Evolutionary conservation across 2,888 invertebrate genomes (phyloP), one percentile per base, ranked within the genome.

Genomic region (Standfussiana lucernea): DNA sequence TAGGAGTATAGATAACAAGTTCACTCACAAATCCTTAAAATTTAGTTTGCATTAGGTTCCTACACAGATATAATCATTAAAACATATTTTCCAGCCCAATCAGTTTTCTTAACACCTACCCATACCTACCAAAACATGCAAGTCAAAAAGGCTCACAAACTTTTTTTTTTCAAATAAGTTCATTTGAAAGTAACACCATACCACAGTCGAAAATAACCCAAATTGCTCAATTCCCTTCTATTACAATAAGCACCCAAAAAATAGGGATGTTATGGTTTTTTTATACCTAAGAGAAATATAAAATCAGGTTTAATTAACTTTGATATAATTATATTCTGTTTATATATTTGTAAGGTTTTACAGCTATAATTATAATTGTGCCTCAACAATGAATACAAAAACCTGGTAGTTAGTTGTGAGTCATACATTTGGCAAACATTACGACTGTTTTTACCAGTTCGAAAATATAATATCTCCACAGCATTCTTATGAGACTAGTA

Each of bases 391-490:
- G 6, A 18, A 18, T 8, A 35, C 18, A 50, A 50, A 45, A 32
- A 53, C 8, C 10, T 21, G 15, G 15, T 62, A 24, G 24, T 53
- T 37, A 2, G 28, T 24, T 71, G 21, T 0, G 4, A 79, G 13
- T 53, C 50, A 77, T 42, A 78, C 8, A 68, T 37, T 79, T 79
- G 6, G 7, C n/a, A 47, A 32, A 45, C 56, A 47, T 24, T 37
- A 37, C n/a, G 10, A 69, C 56, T 6, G 35, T 28, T 62, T 37
- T 28, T 47, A 42, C 13, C 24, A 61, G 45, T 37, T 64, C 68
- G 28, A 72, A 69, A 42, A 59, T 71, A 53, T 13, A 50, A 15
- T 35, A 70, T 53, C 7, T 37, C 21, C 45, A 53, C 69, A 35
- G 53, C 45, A 70, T 83, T 83, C 37, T 53, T 72, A 61, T n/a